Percentiles rank a stretch among this genome's conserved stretches.
phyloP scores from a whole-genome alignment of 1,140 invertebrate genomes.

The Lucilia cuprina region DNA sequence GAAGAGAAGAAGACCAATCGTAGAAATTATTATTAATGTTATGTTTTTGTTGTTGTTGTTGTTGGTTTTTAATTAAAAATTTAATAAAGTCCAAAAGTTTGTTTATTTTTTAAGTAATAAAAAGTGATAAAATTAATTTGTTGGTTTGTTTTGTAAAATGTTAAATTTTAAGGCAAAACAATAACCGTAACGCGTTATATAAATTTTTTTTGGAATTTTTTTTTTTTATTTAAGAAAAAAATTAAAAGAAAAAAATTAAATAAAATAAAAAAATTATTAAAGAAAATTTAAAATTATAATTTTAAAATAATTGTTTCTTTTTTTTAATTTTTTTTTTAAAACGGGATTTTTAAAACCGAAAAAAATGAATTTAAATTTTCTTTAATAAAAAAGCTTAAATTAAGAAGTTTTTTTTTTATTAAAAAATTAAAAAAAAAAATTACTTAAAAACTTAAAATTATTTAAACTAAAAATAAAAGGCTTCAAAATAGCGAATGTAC shows the following conservation, averaged over 20 bases:
- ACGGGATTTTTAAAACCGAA: background rate
- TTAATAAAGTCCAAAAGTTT: background rate
- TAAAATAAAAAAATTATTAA: background rate
- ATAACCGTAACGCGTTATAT: background rate
- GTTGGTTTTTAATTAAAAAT: background rate
- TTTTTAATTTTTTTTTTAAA: background rate
- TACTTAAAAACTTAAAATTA: too few species aligned
- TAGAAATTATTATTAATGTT: slow-evolving; percentile 18
- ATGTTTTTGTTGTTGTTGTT: background rate
- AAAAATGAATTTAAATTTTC: slow-evolving; percentile 10
- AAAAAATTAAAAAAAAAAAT: slow-evolving; percentile 24
- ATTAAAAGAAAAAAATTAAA: background rate
- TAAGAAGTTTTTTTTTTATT: background rate
- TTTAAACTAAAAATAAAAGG: background rate
- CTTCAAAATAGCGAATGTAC: slow-evolving; percentile 52
- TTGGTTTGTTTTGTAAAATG: background rate
- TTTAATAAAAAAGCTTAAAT: slow-evolving; percentile 26
- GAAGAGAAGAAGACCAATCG: slow-evolving; percentile 30
- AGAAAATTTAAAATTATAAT: background rate
- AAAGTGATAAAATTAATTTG: background rate
- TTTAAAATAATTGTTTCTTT: background rate
- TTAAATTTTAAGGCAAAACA: background rate
- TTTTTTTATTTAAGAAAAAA: background rate
- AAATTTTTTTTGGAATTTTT: background rate
- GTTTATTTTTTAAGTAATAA: background rate